Percentiles rank a stretch among this genome's conserved stretches.
These are phyloP conservation scores for Criorhina ranunculi DNA, from an alignment of 2,888 invertebrate species.

Conservation along the genomic window DNA sequence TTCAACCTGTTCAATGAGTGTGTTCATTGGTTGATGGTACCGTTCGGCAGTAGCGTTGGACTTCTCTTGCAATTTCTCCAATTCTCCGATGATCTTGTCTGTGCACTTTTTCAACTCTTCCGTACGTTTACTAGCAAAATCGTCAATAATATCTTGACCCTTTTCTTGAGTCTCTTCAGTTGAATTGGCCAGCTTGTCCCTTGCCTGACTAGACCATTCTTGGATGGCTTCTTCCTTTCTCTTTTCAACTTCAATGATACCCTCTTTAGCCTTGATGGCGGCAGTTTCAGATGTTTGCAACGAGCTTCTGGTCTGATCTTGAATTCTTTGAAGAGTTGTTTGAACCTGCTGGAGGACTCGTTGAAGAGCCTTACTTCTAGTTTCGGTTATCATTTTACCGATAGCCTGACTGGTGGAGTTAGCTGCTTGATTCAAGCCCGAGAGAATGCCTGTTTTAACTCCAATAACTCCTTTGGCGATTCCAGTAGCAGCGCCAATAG, in stretches of 20 bases:
- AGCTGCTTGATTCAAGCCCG: background rate
- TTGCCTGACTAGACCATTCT: conserved; percentile 29
- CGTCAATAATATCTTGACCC: conserved; percentile 45
- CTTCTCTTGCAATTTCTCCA: conserved; percentile 45
- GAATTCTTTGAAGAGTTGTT: background rate
- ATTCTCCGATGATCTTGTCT: background rate
- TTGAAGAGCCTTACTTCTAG: background rate
- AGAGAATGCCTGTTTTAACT: background rate
- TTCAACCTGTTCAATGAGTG: conserved; percentile 35
- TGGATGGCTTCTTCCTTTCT: conserved; percentile 20
- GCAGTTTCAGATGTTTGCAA: conserved; percentile 26
- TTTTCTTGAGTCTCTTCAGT: conserved; percentile 35
- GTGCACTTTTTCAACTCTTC: conserved; percentile 36
- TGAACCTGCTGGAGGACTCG: background rate
- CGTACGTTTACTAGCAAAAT: conserved; percentile 5
- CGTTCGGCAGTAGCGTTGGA: conserved; percentile 24
- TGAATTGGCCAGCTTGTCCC: conserved; percentile 28
- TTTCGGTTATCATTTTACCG: background rate
- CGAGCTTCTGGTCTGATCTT: background rate
- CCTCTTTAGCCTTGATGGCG: background rate
- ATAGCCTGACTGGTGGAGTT: background rate
- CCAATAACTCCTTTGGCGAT: conserved; percentile 8
- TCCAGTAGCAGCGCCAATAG: background rate
- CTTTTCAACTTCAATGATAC: conserved; percentile 12
- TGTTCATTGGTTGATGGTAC: conserved; percentile 36